Evolutionary conservation across 2,797 vertebrate species (phyloP).

Genomic region (Neopelma chrysocephalum): DNA sequence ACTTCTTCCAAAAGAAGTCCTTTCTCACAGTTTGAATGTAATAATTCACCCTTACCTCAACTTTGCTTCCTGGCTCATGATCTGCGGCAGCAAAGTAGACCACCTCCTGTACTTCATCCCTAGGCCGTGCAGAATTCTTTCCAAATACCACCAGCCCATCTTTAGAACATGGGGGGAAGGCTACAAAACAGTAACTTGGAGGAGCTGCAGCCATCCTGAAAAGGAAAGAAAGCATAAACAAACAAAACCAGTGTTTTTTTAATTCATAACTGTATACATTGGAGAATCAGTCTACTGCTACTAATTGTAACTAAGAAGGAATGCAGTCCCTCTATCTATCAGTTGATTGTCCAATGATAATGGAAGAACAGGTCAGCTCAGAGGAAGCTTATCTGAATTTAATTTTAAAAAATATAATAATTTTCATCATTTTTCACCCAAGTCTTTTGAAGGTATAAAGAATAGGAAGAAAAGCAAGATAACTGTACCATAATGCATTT

Average conservation of each 20-base stretch:
- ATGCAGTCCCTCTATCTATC: not conserved
- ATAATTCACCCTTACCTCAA: conserved; percentile 73
- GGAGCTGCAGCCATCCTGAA: conserved; percentile 79
- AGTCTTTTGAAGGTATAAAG: not conserved
- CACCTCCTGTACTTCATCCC: conserved; percentile 83
- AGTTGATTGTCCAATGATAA: not conserved
- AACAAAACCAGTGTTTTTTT: not conserved
- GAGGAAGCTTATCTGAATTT: not conserved
- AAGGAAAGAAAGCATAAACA: not conserved
- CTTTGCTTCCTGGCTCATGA: conserved; percentile 76
- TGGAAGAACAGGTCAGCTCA: not conserved
- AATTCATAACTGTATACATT: not conserved
- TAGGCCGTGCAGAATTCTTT: conserved; percentile 81
- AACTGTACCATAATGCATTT: not conserved
- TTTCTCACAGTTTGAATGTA: not conserved
- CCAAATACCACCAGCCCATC: conserved; percentile 79
- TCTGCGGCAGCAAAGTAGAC: conserved; percentile 74
- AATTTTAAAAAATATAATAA: not conserved
- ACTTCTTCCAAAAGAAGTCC: not conserved
- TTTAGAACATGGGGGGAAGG: conserved; percentile 77
- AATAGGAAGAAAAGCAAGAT: not conserved
- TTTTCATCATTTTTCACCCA: not conserved
- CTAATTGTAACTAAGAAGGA: not conserved
- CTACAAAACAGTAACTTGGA: conserved; percentile 81
- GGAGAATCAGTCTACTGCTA: not conserved